Conservation (phyloP, 2,113 vertebrate species). For the Psilopogon haemacephalus region DNA sequence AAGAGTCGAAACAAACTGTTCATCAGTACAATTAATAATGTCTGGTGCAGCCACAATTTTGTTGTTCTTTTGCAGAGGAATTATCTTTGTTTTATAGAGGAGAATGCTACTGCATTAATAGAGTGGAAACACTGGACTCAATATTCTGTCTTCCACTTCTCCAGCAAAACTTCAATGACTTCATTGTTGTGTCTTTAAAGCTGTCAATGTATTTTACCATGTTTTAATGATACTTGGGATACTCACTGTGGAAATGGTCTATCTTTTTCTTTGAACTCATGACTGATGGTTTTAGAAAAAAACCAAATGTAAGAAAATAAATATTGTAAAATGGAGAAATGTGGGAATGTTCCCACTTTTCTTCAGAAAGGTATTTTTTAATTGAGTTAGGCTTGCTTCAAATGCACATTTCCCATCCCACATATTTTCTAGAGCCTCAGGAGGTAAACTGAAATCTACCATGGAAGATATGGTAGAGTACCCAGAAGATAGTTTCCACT, state of each 20-base stretch:
- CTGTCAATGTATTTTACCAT: not conserved
- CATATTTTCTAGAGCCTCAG: not conserved
- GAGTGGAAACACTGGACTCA: not conserved
- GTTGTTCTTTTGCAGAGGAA: not conserved
- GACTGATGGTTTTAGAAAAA: not conserved
- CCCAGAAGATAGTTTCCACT: not conserved
- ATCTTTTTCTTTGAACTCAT: not conserved
- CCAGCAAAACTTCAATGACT: not conserved
- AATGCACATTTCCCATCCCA: not conserved
- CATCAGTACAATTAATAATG: not conserved
- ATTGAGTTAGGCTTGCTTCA: not conserved
- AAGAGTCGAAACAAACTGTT: not conserved
- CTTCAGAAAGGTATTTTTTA: not conserved
- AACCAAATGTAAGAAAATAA: not conserved
- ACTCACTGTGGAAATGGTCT: not conserved
- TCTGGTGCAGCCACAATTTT: not conserved
- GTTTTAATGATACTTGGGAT: not conserved
- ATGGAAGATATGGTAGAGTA: not conserved
- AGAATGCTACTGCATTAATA: not conserved
- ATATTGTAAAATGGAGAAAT: not conserved
- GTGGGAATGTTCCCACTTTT: not conserved
- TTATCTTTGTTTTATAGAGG: not conserved
- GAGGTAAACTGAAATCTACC: not conserved
- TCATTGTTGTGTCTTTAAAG: not conserved
- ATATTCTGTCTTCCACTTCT: not conserved